Conservation (phyloP, 1,140 invertebrate genomes). For the Aphelenchoides besseyi region DNA sequence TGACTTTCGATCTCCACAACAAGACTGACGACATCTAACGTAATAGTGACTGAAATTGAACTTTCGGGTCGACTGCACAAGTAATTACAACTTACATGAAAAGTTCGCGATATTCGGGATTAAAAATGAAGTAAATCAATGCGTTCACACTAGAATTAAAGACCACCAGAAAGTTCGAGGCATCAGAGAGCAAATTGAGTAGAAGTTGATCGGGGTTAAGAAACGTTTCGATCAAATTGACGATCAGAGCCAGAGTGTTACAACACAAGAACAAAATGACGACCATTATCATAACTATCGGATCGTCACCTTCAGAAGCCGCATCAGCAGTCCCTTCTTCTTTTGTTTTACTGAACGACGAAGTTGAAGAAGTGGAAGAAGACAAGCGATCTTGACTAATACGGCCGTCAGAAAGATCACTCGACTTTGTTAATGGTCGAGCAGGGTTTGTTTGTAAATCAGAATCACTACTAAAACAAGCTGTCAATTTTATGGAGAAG, state of each 20-base stretch:
- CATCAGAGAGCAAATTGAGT: constrained; percentile 58
- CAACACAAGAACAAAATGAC: constrained; percentile 57
- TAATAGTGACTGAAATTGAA: constrained; percentile 12
- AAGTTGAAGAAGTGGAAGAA: neutral
- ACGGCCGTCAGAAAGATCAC: no score
- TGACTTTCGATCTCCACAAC: neutral
- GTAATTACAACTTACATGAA: constrained; percentile 41
- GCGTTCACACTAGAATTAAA: constrained; percentile 59
- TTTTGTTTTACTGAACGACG: neutral
- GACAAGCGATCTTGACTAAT: neutral
- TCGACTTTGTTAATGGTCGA: neutral
- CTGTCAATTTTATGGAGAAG: neutral
- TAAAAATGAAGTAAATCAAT: constrained; percentile 60
- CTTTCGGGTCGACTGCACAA: neutral
- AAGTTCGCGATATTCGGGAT: constrained; percentile 57
- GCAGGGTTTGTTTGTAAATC: neutral
- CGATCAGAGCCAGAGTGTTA: constrained; percentile 60
- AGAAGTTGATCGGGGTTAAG: constrained; percentile 57
- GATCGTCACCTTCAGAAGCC: constrained; percentile 42
- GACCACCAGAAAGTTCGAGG: constrained; percentile 59
- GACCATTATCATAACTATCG: constrained; percentile 61
- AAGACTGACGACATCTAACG: neutral
- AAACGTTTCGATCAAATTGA: constrained; percentile 62
- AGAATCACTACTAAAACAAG: neutral
- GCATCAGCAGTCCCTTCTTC: neutral